Evolutionary conservation across 2,113 vertebrate species (phyloP), one percentile per base, ranked within the genome.

Genomic region (Bufo bufo): DNA sequence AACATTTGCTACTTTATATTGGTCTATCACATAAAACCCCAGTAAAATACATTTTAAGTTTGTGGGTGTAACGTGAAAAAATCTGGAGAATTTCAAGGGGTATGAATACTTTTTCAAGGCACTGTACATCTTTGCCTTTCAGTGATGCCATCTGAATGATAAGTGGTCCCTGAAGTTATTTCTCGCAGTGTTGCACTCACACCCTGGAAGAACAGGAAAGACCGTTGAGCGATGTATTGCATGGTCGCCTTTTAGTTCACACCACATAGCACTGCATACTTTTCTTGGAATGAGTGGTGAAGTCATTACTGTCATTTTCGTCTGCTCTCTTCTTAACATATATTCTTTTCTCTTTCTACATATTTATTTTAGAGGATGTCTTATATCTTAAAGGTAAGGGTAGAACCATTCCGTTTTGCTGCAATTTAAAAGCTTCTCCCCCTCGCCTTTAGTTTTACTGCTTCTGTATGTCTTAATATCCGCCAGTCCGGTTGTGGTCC

Each of bases 321-420:
- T 93, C 92, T 90, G 54, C 91, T 90, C 92, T 94, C 94, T 50
- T 96, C 97, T 97, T 95, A 98, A 98, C 93, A 91, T 93, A 95
- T 94, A 74, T 94, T 96, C 94, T 95, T 97, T 94, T 96, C 95
- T 97, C 94, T 97, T 95, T 96, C 96, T 96, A 94, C 95, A 95
- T 95, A 95, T 96, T 96, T 94, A 94, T 95, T 97, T 92, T 97
- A 99, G 98, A 98, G 98, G 97, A 99, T 99, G 96, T 99, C 98
- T 98, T 99, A 98, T 99, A 98, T 99, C 95, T 96, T 98, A 94
- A 99, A 99, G 98, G 98, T 99, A 99, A 99, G 98, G 95, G 94
- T 97, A 96, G 96, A 94, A 92, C 82, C 84, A 91, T 17, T 93
- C 89, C 93, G 88, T 91, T 91, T 91, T 87, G 89, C 92, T 92